Percentiles rank a stretch among this genome's conserved stretches.
Conservation (phyloP, 2,797 vertebrate species). For the Meriones psammophilus region DNA sequence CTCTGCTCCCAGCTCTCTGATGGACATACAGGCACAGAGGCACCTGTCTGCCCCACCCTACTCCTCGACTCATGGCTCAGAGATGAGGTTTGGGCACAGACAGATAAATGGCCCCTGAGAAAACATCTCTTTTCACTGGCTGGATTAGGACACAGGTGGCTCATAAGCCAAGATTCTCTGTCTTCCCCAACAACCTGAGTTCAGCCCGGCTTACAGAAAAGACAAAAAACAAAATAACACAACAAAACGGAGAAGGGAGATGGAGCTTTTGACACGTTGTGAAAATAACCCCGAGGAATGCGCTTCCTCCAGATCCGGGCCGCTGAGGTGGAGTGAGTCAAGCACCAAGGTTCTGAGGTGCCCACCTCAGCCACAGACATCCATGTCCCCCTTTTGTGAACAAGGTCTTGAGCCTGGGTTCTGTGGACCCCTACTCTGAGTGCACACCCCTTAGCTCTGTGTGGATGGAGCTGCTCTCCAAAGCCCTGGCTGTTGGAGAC, state of each 20-base stretch:
- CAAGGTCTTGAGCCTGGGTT: not conserved
- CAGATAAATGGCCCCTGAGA: not conserved
- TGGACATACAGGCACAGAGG: too few species aligned
- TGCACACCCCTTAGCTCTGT: not conserved
- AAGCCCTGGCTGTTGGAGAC: not conserved
- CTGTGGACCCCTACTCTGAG: not conserved
- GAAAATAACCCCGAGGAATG: not conserved
- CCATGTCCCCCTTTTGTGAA: not conserved
- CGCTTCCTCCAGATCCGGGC: not conserved
- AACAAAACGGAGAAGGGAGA: not conserved
- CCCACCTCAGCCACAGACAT: not conserved
- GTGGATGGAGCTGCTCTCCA: not conserved
- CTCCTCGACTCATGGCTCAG: accelerated
- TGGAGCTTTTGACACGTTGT: accelerated
- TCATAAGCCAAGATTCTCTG: not conserved
- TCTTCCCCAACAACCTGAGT: not conserved
- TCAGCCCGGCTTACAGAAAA: not conserved
- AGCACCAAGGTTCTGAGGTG: not conserved
- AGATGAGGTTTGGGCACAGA: not conserved
- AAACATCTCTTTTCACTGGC: not conserved
- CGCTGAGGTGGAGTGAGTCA: not conserved
- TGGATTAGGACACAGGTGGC: not conserved
- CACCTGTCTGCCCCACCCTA: not conserved
- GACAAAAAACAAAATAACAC: not conserved
- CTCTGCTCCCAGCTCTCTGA: not conserved